phyloP scores from a whole-genome alignment of 92 coral and sea anemone species.

The Galaxea fascicularis region DNA sequence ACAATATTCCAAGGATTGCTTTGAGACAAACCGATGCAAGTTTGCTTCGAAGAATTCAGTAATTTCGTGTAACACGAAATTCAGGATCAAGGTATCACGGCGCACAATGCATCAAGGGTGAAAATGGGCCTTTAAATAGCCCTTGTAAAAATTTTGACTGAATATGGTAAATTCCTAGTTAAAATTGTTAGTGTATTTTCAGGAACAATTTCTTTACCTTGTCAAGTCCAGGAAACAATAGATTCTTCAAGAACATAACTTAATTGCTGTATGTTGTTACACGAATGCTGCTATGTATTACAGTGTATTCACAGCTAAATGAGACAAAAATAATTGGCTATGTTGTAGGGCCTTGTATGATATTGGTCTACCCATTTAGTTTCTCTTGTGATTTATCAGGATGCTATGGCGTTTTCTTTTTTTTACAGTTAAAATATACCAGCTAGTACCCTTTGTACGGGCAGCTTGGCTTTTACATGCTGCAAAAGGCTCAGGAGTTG shows the following conservation, averaged over 20 bases:
- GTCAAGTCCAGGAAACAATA: neutral
- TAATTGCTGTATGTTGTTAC: neutral
- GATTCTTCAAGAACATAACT: neutral
- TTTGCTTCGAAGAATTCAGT: neutral
- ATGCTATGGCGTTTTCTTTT: neutral
- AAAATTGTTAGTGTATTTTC: conserved; percentile 2
- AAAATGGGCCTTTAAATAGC: too few relatives aligned
- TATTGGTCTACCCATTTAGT: neutral
- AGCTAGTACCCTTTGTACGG: neutral
- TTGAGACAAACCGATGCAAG: too few relatives aligned
- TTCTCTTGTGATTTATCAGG: neutral
- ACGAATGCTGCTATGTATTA: neutral
- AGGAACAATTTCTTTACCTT: neutral
- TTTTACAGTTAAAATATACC: conserved; percentile 3
- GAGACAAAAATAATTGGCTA: neutral
- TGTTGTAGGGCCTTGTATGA: neutral
- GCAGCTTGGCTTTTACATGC: conserved; percentile 3
- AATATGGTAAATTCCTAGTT: neutral
- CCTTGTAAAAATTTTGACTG: neutral
- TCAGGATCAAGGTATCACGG: neutral
- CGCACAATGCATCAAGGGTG: too few relatives aligned
- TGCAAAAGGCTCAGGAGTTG: conserved; percentile 9
- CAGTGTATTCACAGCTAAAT: neutral
- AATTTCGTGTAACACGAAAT: neutral
- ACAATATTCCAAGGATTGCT: neutral